phyloP scores from a whole-genome alignment of 2,113 vertebrate species.

The Collichthys lucidus region DNA sequence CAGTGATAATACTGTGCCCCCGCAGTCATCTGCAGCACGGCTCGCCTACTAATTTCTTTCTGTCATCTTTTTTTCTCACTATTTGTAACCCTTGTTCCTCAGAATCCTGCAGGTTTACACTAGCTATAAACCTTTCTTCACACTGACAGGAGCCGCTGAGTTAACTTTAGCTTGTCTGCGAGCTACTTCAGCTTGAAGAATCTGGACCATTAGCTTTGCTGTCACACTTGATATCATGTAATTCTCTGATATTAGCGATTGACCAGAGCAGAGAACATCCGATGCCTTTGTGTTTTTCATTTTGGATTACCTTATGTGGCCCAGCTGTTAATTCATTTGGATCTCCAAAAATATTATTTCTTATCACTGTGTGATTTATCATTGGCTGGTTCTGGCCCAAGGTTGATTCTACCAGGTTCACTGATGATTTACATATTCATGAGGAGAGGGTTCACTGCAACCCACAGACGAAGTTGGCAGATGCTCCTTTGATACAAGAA shows the following conservation, averaged over 20 bases:
- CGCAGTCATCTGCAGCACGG: background rate
- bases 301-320: slow-evolving; percentile 64
- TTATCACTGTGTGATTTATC: slow-evolving; percentile 70
- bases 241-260: slow-evolving; percentile 64
- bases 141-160: slow-evolving; percentile 47
- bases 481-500: slow-evolving; percentile 69
- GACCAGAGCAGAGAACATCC: slow-evolving; percentile 64
- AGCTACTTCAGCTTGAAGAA: slow-evolving; percentile 58
- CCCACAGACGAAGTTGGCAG: slow-evolving; percentile 62
- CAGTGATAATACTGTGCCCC: background rate
- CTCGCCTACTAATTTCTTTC: slow-evolving; percentile 42
- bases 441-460: slow-evolving; percentile 61
- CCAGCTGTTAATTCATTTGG: slow-evolving; percentile 62
- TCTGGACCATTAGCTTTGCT: slow-evolving; percentile 66
- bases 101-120: slow-evolving; percentile 41
- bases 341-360: slow-evolving; percentile 54
- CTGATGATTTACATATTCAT: slow-evolving; percentile 72
- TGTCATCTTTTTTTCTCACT: slow-evolving; percentile 1
- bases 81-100: slow-evolving; percentile 29
- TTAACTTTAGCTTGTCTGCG: slow-evolving; percentile 47
- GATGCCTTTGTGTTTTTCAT: slow-evolving; percentile 70
- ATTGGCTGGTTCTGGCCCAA: slow-evolving; percentile 56
- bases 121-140: slow-evolving; percentile 44
- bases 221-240: slow-evolving; percentile 68
- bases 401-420: slow-evolving; percentile 65